Base-by-base conservation (phyloP, 2,888 invertebrate species). In the Odontocolon sp. region DNA sequence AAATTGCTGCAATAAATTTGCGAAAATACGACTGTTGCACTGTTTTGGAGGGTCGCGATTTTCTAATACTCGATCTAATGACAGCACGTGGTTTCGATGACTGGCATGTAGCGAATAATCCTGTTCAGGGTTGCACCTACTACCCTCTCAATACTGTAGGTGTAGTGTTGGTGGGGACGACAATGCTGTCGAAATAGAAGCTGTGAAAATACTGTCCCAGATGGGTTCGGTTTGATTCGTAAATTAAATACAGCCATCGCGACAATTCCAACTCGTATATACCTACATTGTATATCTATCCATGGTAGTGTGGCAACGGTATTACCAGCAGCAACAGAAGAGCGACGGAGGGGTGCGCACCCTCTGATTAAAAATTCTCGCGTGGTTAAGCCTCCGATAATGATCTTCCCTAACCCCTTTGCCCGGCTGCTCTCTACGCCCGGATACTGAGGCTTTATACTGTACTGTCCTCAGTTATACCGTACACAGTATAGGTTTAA, bases 331-430 rank as follows among this genome's bases (percentile, higher is more conserved):
- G 59, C 72, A 72, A 72, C 77, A 45, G 72, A 63, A 73, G 54
- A 64, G 52, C 57, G 68, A 72, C 84, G 80, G 82, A 89, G 88
- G 90, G 90, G 86, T 88, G 88, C 87, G 88, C 88, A 88, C 90
- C 90, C 90, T 90, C 90, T 90, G 90, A 90, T 90, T 90, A 90
- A 90, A 90, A 90, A 90, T 90, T 90, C 89, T 90, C 90, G 90
- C 90, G 90, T 90, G 90, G 90, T 90, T 90, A 90, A 90, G 89
- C 89, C 89, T 87, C 88, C 87, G 90, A 90, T 90, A 90, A 90
- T 90, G 89, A 90, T 90, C 90, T 90, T 88, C 87, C 84, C 87
- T 87, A 88, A 89, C 89, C 89, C 87, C 87, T 88, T 89, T 36
- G 50, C 36, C 68, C 57, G 64, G 36, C 52, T 59, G 38, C 64